Evolutionary conservation across 2,797 vertebrate species (phyloP), one percentile per base, ranked within the genome.

Genomic region (Hippopotamyrus pictus): DNA sequence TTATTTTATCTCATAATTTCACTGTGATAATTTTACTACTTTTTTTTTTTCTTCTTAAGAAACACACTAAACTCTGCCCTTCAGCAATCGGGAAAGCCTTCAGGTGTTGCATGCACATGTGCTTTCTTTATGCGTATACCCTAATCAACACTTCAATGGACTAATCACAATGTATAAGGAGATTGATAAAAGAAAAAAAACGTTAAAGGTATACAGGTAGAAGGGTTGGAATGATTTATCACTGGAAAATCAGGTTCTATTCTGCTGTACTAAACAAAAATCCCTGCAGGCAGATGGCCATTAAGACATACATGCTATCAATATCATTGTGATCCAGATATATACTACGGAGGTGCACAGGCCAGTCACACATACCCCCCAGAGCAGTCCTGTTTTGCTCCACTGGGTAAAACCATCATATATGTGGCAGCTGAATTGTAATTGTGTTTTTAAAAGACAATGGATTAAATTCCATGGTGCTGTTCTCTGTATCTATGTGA

Each of bases 91-190:
- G 50, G 1, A 53, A 29, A 62, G 12, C 53, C 3, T 79, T 29
- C 25, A 48, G 41, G 37, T 19, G 53, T 57, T 6, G 3, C 37
- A 22, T 19, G 29, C 62, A 87, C 62, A 86, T n/a, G 44, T 12
- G 57, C 29, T 57, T 53, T 12, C 59, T 62, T 25, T 46, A 29
- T 51, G 59, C 59, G 8, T 25, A 48, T 11, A 41, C 41, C 29
- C 65, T 54, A 76, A 76, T 57, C 46, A 89, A 65, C 54, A 33
- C 65, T 87, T 88, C 41, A 89, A 17, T 19, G 44, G 53, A 88
- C 46, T 46, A 87, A 88, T 90, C 22, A 33, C 85, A 83, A 41
- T n/a, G 46, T 54, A 51, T 69, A 37, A 86, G 48, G 12, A 44
- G 1, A 41, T 9, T n/a, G 25, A 22, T 50, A 50, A 51, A 51